Percentiles rank a stretch among this genome's conserved stretches.
These are phyloP conservation scores for Calidris pygmaea DNA, from an alignment of 2,113 vertebrate genomes.

Conservation along the genomic window DNA sequence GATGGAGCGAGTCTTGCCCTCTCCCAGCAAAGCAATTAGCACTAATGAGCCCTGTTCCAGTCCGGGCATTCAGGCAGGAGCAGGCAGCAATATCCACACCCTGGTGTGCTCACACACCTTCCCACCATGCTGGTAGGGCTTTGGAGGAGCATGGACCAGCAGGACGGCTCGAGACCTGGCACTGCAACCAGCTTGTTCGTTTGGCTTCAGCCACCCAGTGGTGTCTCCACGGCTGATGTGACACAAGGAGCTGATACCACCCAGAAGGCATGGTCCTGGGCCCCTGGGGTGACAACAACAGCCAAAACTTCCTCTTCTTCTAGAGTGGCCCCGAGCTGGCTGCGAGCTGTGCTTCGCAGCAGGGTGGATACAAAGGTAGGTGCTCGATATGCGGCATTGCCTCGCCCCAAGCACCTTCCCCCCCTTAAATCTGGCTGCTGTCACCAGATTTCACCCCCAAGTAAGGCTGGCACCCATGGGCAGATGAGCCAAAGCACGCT, in stretches of 20 bases:
- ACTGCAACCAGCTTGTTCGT: background rate
- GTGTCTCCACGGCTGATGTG: background rate
- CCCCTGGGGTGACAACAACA: background rate
- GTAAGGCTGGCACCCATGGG: background rate
- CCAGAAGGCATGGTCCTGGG: rapidly evolving
- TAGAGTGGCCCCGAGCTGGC: rapidly evolving
- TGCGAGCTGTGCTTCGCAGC: background rate
- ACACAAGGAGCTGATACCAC: background rate
- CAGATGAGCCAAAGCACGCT: background rate
- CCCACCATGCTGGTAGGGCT: rapidly evolving
- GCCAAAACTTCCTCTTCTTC: background rate
- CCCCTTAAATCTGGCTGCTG: background rate
- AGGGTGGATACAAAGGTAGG: rapidly evolving
- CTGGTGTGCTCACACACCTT: background rate
- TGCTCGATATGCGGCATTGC: rapidly evolving
- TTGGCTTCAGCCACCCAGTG: background rate
- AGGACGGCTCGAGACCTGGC: background rate
- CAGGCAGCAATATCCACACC: background rate
- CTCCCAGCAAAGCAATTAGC: background rate
- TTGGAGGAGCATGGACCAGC: no score
- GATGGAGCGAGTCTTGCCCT: background rate
- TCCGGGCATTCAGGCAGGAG: background rate
- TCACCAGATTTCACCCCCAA: background rate
- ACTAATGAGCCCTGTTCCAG: background rate
- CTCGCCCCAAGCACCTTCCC: background rate